Conservation (phyloP, 2,797 vertebrate genomes). For the Xiphorhynchus erythropygius region DNA sequence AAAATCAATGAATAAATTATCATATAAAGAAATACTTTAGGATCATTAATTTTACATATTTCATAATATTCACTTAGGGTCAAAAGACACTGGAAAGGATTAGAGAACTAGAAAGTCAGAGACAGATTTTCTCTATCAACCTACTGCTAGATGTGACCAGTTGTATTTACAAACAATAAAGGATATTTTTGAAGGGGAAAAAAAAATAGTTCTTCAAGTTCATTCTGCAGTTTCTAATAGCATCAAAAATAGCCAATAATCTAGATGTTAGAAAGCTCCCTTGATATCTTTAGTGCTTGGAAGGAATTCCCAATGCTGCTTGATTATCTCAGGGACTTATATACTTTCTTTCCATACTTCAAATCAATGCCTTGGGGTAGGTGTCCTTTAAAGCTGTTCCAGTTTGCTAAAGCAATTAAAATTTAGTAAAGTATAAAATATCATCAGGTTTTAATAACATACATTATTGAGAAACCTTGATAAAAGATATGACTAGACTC, state of each 20-base stretch:
- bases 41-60: not conserved
- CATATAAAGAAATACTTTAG: not conserved
- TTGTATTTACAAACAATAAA: fast-evolving
- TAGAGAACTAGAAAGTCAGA: not conserved
- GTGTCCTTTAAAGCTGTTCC: constrained; percentile 28
- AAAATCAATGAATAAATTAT: not conserved
- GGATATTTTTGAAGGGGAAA: not conserved
- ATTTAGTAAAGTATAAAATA: not conserved
- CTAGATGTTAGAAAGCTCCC: not conserved
- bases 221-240: not conserved
- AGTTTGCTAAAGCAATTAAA: constrained; percentile 45
- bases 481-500: not conserved
- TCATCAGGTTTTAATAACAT: not conserved
- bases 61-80: not conserved
- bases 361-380: constrained; percentile 38
- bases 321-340: constrained; percentile 30
- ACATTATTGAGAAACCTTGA: not conserved
- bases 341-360: not conserved
- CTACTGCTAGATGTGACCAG: not conserved
- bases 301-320: not conserved
- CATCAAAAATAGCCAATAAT: not conserved
- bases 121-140: not conserved
- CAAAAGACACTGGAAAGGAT: not conserved
- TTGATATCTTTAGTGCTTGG: not conserved
- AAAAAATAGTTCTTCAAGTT: not conserved